Evolutionary conservation across 2,888 invertebrate species (phyloP), one percentile per base, ranked within the genome.

Genomic region (Ophioninae sp.): DNA sequence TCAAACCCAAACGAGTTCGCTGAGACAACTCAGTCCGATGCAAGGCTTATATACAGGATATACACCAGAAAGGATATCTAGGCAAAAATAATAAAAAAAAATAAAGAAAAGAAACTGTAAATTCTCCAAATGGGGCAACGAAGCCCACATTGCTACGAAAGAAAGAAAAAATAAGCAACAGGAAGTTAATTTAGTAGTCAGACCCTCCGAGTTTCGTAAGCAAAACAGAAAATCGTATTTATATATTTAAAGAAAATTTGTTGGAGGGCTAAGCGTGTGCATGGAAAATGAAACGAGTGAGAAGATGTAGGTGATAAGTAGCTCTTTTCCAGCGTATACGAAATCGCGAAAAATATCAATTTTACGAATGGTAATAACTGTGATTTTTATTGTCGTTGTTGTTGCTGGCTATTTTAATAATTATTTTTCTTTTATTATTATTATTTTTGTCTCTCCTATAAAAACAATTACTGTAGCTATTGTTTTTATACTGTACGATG

Each of bases 21-120:
- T 13, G 73, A 44, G 73, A 62, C 73, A 74, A 74, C 62, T 74
- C 62, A 62, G 39, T 62, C 73, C 62, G 23, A 62, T 50, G 50
- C 17, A 13, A 13, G 57, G 61, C 44, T 37, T 62, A 72, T 59
- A 50, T 50, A 50, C 13, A 37, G 7, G 41, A 21, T 8, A 56
- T 70, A 70, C 56, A 30, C 57, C 56, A 20, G 17, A 2, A 50
- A 50, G 50, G 30, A 30, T 30, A 30, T 30, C 30, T 30, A 30
- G 30, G 30, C 30, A 30, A 30, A 30, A 30, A 30, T 30, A 30
- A 1, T 1, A 30, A 30, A 30, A 30, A 3, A 30, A 30, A 30
- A 30, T 1, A 30, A 30, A 30, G 30, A 30, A 30, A 30, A 30
- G 30, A 30, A 30, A 30, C 30, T 30, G 57, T 57, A 70, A 70